These are phyloP conservation scores for Eurois occulta DNA, from an alignment of 2,888 invertebrate species.

Conservation along the genomic window DNA sequence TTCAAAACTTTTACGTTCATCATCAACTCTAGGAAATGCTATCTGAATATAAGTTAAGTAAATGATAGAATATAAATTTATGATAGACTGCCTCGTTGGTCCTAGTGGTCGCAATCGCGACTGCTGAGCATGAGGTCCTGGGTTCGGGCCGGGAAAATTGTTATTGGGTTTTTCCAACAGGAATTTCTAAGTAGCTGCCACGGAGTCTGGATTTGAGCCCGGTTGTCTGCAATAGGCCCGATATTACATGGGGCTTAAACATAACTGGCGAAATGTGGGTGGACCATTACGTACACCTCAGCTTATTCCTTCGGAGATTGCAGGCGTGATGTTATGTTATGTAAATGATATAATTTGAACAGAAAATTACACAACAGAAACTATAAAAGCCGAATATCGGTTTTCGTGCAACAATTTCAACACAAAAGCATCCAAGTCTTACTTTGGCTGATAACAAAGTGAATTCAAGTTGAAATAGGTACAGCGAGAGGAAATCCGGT, in stretches of 20 bases:
- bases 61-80: neutral
- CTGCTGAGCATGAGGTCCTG: no score
- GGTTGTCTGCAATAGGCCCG: no score
- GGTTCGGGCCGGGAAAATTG: no score
- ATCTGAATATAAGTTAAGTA: neutral
- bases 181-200: no score
- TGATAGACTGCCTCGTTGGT: no score
- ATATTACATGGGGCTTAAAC: no score
- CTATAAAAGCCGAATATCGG: conserved; percentile 27
- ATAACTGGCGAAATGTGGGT: no score
- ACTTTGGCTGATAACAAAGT: conserved; percentile 71
- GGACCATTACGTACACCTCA: no score
- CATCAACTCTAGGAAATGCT: neutral
- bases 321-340: no score
- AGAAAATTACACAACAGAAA: neutral
- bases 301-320: neutral
- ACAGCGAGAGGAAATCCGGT: conserved; percentile 73
- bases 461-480: conserved; percentile 75
- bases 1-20: conserved; percentile 21
- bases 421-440: conserved; percentile 55
- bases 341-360: neutral
- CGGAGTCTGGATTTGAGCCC: no score
- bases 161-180: no score
- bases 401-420: conserved; percentile 49
- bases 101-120: no score